A percentile compares a stretch with the other conserved stretches of the same genome.
Conservation (phyloP, 1,140 invertebrate species). For the Aplysia californica region DNA sequence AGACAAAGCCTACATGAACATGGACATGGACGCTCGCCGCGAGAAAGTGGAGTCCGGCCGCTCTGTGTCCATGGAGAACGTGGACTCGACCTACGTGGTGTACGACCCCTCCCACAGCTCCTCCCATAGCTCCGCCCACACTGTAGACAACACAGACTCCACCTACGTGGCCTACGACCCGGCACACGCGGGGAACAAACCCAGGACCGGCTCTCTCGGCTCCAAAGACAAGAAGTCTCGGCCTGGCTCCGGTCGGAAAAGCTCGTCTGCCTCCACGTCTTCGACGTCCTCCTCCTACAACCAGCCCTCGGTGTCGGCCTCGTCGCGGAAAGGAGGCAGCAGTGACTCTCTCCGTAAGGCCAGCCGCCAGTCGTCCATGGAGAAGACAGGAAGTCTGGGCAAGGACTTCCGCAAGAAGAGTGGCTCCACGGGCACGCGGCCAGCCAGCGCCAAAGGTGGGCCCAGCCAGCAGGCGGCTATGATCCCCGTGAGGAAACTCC, state of each 20-base stretch:
- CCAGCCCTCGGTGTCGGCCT: neutral
- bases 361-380: conserved; percentile 17
- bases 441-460: neutral
- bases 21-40: conserved; percentile 8
- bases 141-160: conserved; percentile 32
- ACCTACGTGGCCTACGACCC: conserved; percentile 35
- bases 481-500: conserved; percentile 7
- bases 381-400: conserved; percentile 36
- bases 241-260: conserved; percentile 15
- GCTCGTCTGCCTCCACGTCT: neutral
- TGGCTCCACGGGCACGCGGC: conserved; percentile 5
- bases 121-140: too few species aligned
- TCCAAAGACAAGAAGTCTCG: conserved; percentile 16
- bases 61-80: conserved; percentile 28
- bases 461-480: neutral
- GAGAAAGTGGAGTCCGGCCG: neutral
- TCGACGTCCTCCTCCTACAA: neutral
- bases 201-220: conserved; percentile 22
- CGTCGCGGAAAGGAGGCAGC: neutral
- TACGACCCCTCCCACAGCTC: conserved; percentile 24
- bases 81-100: conserved; percentile 32
- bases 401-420: conserved; percentile 35
- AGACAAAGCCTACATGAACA: conserved; percentile 29
- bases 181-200: conserved; percentile 17
- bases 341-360: conserved; percentile 18